Evolutionary conservation across 2,888 invertebrate genomes (phyloP), one percentile per base, ranked within the genome.

Genomic region (Xanthia togata): DNA sequence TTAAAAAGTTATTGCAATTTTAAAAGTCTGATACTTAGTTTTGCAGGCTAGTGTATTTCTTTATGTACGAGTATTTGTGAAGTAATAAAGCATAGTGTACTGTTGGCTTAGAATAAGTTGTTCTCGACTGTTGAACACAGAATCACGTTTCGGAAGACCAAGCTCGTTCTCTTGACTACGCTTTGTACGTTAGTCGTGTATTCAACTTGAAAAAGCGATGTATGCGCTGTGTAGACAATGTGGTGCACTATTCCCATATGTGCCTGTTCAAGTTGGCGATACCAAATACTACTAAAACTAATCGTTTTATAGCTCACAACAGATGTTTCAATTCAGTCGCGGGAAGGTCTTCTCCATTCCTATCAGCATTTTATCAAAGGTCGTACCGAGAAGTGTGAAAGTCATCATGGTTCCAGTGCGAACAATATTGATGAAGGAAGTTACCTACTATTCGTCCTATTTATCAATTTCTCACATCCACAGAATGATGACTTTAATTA

Each of bases 71-170:
- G 5, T 64, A 14, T 47, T 55, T 17, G 17, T 26, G 35, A 23
- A 55, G 38, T 47, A 55, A 72, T n/a, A 41, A 80, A 78, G 20
- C 20, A 20, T n/a, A n/a, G n/a, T n/a, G n/a, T n/a, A 50, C 47
- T 20, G 47, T 50, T 20, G 50, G 50, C 8, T 50, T 23, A 3
- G 50, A 50, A 50, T 50, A 23, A 50, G 23, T 50, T 23, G 50
- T 76, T 41, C 59, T 62, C 20, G 26, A 60, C 26, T 60, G 23
- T 79, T 50, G 14, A 79, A 79, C 60, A 20, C 3, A 47, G 53
- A 70, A 53, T 26, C 26, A 31, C 31, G 44, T 47, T 62, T 70
- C 26, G 53, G 71, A 20, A 62, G 35, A 55, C 53, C 44, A 26
- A 44, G 26, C 26, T 62, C 23, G 44, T 20, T 79, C 60, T 62